Conservation (phyloP, 2,797 vertebrate genomes). For the Rousettus madagascariensis region DNA sequence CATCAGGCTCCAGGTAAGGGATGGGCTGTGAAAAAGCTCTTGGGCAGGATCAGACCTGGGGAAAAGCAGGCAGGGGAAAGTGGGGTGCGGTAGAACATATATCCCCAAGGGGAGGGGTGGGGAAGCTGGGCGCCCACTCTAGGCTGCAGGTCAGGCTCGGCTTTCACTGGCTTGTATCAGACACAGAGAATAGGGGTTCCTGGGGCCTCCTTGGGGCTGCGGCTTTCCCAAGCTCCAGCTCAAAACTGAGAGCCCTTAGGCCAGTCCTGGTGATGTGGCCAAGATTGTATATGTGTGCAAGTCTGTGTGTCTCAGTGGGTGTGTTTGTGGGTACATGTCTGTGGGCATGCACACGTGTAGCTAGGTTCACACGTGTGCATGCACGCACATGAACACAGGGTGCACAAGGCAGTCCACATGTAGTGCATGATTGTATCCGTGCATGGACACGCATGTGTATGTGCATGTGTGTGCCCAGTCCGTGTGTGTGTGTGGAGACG, state of each 20-base stretch:
- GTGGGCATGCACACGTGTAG: accelerated
- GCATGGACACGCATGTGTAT: too few species aligned
- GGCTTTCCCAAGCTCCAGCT: neutral
- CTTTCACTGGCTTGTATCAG: neutral
- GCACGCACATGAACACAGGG: neutral
- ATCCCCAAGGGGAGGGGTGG: neutral
- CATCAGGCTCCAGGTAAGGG: neutral
- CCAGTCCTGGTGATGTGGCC: neutral
- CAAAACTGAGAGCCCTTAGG: neutral
- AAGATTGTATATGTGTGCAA: neutral
- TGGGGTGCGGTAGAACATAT: neutral
- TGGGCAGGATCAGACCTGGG: neutral
- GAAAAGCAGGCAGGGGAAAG: neutral
- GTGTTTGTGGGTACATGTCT: accelerated
- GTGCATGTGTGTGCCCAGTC: accelerated
- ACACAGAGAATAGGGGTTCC: neutral
- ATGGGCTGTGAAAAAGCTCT: neutral
- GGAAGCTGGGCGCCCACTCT: neutral
- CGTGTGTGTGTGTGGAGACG: neutral
- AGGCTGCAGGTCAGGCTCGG: neutral
- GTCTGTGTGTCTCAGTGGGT: neutral
- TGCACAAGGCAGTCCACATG: accelerated
- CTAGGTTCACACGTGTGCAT: neutral
- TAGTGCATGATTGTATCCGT: neutral
- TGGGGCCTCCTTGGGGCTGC: neutral